phyloP scores from a whole-genome alignment of 2,113 vertebrate species.

The Pelobates fuscus region DNA sequence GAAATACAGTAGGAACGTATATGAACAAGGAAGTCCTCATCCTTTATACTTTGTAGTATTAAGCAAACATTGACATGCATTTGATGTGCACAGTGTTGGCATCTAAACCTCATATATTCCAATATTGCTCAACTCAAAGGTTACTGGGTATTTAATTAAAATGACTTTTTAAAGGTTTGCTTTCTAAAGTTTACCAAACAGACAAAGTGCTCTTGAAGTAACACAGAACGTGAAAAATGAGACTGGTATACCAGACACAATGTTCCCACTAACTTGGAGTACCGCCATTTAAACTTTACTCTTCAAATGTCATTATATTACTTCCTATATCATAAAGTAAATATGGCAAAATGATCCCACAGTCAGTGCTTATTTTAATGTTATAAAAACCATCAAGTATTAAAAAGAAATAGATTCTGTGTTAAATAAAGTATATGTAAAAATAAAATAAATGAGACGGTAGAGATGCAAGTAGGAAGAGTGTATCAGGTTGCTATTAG shows the following conservation, averaged over 20 bases:
- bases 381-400: too few species aligned
- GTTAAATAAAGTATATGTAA: too few species aligned
- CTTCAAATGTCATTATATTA: neutral
- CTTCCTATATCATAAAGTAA: neutral
- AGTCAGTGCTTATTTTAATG: too few species aligned
- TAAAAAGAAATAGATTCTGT: too few species aligned
- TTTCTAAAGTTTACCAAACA: neutral
- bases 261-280: slow-evolving; percentile 5
- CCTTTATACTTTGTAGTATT: slow-evolving; percentile 11
- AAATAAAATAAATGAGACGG: too few species aligned
- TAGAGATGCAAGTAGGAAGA: too few species aligned
- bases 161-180: neutral
- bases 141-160: slow-evolving; percentile 17
- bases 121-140: slow-evolving; percentile 23
- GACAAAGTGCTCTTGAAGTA: neutral
- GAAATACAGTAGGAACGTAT: neutral
- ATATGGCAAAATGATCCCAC: neutral
- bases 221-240: slow-evolving; percentile 4
- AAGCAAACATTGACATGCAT: slow-evolving; percentile 14
- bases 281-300: slow-evolving; percentile 16
- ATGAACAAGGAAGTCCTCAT: slow-evolving; percentile 15
- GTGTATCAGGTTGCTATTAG: too few species aligned
- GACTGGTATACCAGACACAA: slow-evolving; percentile 4
- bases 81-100: slow-evolving; percentile 15
- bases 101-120: slow-evolving; percentile 8